Evolutionary conservation across 1,140 invertebrate species (phyloP), one percentile per base, ranked within the genome.

Genomic region (Penaeus chinensis): DNA sequence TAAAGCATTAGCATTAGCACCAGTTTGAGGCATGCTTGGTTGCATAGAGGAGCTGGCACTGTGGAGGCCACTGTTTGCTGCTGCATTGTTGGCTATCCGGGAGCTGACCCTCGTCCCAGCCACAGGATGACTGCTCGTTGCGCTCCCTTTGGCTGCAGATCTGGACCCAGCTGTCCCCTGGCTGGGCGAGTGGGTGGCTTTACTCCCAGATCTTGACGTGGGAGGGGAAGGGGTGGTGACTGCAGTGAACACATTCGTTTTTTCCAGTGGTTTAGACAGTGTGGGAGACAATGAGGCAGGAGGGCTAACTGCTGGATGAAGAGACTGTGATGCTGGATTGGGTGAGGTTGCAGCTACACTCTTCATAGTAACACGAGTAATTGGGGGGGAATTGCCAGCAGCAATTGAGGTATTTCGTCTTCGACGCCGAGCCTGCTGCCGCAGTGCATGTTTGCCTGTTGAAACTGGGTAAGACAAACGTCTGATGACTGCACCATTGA

Each of bases 371-470:
- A 90, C 88, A n/a, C 89, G 86, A 8, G 89, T 90, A 27, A 90
- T 90, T 18, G 89, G 89, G 10, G 89, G 89, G 27, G 89, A 90
- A 77, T 90, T 90, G 80, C 94, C 94, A 78, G 95, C 94, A 19
- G 95, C 95, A 90, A 95, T 95, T 37, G 94, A 95, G 20, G 95
- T 95, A 90, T 96, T 96, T 93, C 96, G 96, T 91, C 95, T 94
- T 90, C 96, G 93, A 86, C 96, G 92, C 90, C 96, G 96, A 24
- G 95, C 96, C 91, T 96, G 96, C 92, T 96, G 96, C 91, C 95
- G 94, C 86, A 96, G 90, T 82, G 95, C 95, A 92, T 95, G 95
- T 91, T 95, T 95, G n/a, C 89, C 89, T 66, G 87, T 69, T 60
- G 84, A 83, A 19, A 74, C 83, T 13, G 80, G 85, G 22, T 87